phyloP scores from a whole-genome alignment of 1,140 invertebrate genomes.

The Brachionus rotundiformis region DNA sequence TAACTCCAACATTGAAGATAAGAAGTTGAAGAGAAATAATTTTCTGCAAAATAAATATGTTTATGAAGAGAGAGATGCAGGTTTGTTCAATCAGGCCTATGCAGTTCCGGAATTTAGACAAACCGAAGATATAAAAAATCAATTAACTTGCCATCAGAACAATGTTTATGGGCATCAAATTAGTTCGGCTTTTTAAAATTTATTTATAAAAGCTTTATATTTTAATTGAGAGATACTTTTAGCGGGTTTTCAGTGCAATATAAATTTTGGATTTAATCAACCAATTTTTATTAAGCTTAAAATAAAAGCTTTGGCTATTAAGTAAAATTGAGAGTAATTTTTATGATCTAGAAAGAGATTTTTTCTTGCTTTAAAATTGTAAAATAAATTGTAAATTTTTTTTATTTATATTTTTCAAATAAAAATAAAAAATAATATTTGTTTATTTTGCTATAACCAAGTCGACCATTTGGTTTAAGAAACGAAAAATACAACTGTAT shows the following conservation, averaged over 20 bases:
- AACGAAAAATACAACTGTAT: too few species aligned
- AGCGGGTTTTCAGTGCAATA: not conserved
- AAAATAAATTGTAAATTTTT: not conserved
- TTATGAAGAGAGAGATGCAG: not conserved
- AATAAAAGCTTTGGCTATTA: not conserved
- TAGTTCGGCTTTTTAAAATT: conserved; percentile 45
- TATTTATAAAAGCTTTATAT: not conserved
- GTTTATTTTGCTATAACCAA: not conserved
- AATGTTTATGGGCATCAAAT: conserved; percentile 35
- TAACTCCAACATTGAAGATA: conserved; percentile 19
- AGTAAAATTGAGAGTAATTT: not conserved
- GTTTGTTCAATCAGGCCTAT: not conserved
- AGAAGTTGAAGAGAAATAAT: not conserved
- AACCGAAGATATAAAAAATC: not conserved
- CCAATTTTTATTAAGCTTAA: not conserved
- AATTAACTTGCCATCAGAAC: conserved; percentile 23
- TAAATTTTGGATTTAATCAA: not conserved
- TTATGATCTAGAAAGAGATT: not conserved
- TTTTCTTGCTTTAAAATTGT: not conserved
- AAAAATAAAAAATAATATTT: not conserved
- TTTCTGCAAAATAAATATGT: not conserved
- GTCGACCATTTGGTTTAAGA: too few species aligned
- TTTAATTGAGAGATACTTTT: not conserved
- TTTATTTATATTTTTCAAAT: conserved; percentile 1
- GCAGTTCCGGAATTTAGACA: conserved; percentile 3